Base-by-base conservation (phyloP, 2,888 invertebrate species). In the Tetragonula carbonaria region DNA sequence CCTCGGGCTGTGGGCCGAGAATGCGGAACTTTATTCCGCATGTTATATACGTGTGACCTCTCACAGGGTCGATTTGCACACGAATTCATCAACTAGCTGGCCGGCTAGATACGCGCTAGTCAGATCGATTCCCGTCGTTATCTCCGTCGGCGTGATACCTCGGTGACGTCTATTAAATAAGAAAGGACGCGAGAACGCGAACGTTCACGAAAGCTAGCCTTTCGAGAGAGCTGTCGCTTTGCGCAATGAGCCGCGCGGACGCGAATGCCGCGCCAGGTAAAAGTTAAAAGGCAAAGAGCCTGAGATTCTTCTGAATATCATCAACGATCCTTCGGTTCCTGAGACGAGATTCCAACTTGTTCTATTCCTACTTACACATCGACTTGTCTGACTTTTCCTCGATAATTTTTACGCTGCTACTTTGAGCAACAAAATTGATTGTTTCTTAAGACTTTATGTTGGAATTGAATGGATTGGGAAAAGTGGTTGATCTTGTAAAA, bases 1-100 rank as follows among this genome's bases (percentile, higher is more conserved):
- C 94, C 94, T 91, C 88, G 83, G 93, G 94, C 93, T 94, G 90
- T 94, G 94, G 93, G 93, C 93, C 94, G 93, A 93, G 94, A 94
- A 94, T 94, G 94, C 94, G 94, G 94, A 94, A 94, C 91, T 88
- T 91, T 88, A 82, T 90, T 88, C 88, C 82, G 65, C 84, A 28
- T 66, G 23, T 21, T 57, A 55, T 57, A 45, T 51, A 45, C 8
- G 71, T 67, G 80, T 82, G 89, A 84, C 86, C 88, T 88, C 88
- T 83, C 83, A 81, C 84, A 87, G 88, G 89, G 90, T 90, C 87
- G 90, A 89, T 88, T 88, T 87, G 81, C 88, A 85, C 86, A 88
- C 90, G 86, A 92, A 91, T 92, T 90, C 90, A 87, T 82, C 86
- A 84, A 78, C 83, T 72, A n/a, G 63, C 53, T 55, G 75, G 50